These are phyloP conservation scores for Parnassius glacialis DNA, from an alignment of 2,888 invertebrate species.

Conservation along the genomic window DNA sequence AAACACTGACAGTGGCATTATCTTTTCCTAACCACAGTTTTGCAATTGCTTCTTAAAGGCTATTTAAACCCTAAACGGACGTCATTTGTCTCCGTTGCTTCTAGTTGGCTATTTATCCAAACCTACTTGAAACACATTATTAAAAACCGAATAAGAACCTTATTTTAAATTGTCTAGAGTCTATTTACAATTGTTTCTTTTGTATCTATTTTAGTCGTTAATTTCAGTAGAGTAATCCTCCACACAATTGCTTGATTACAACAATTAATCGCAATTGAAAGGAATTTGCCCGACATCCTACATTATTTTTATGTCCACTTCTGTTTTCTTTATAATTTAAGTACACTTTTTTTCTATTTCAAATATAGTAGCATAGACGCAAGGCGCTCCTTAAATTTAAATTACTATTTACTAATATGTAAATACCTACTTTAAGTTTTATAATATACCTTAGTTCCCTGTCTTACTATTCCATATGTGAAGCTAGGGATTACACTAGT, in stretches of 20 bases:
- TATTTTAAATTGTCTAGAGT: slow-evolving; percentile 32
- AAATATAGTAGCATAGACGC: too few species aligned
- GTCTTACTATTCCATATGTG: too few species aligned
- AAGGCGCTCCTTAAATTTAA: too few species aligned
- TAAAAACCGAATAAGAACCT: slow-evolving; percentile 38
- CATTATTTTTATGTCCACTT: slow-evolving; percentile 25
- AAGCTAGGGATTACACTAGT: too few species aligned
- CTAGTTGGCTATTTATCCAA: slow-evolving; percentile 53
- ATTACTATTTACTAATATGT: too few species aligned
- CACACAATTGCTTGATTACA: slow-evolving; percentile 74
- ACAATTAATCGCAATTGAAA: slow-evolving; percentile 77
- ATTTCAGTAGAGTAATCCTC: slow-evolving; percentile 70
- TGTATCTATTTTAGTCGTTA: slow-evolving; percentile 60
- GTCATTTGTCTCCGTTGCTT: slow-evolving; percentile 56
- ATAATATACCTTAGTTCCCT: too few species aligned
- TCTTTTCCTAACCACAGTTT: neutral
- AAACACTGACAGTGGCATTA: slow-evolving; percentile 5
- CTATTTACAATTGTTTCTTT: slow-evolving; percentile 32
- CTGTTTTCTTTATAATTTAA: neutral
- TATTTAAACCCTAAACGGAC: slow-evolving; percentile 55
- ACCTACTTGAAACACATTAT: slow-evolving; percentile 34
- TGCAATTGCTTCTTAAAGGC: slow-evolving; percentile 32
- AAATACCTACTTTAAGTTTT: too few species aligned
- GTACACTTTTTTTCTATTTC: too few species aligned
- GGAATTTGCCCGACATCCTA: slow-evolving; percentile 72